Base-by-base conservation (phyloP, 1,140 invertebrate species). In the Drosophila lacertosa region DNA sequence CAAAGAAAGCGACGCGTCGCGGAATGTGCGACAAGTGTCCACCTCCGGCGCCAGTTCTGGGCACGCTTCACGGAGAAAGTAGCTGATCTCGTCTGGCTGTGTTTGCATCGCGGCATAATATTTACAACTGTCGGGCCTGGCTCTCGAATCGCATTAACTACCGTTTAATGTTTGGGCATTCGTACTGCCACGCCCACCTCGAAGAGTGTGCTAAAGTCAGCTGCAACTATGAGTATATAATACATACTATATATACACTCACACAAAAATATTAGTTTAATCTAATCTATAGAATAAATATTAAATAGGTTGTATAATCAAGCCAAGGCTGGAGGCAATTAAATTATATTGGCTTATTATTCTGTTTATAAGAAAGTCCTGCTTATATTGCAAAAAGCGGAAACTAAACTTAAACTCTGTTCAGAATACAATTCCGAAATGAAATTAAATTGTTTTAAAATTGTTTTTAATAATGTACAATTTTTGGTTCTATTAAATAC, bases 1-100 rank as follows among this genome's bases (percentile, higher is more conserved):
- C 70, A 86, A 86, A 82, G 81, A 82, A 66, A 75, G 73, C 70
- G 81, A 62, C 77, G 63, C 81, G 77, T 86, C 55, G 60, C 81
- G 48, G 64, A 86, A 84, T 77, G 76, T 80, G 81, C 73, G 81
- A 84, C 81, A 84, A 86, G 81, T 86, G 82, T 88, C 82, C 81
- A 86, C 70, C 65, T 82, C 74, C 77, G 81, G 81, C 81, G 81
- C 81, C 81, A 77, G 66, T 77, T 86, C 53, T 62, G 77, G 51
- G 40, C 53, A 75, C 51, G 68, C 77, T 62, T 71, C 71, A 32
- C n/a, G 5, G 68, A 67, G 72, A 71, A 74, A 54, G 60, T 55
- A 39, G 57, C 33, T 47, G 48, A 22, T 42, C 9, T 20, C 40
- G 47, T 47, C 29, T 53, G 45, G 15, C 42, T 33, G 29, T n/a